Base-by-base conservation (phyloP, 1,140 invertebrate genomes). In the roundworm (Caenorhabditis elegans) region DNA sequence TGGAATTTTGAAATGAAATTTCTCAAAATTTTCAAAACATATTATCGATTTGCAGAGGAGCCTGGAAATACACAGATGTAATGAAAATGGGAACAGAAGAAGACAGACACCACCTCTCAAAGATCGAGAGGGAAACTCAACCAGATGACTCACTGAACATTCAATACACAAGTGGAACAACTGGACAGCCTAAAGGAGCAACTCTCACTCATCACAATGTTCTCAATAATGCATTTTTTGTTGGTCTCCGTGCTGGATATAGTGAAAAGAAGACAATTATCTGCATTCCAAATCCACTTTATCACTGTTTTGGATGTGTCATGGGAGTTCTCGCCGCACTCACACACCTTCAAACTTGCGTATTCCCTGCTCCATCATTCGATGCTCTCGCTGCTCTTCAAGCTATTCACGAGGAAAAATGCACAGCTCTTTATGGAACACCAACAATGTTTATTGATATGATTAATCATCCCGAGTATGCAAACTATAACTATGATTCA, bases 391-490 rank as follows among this genome's bases (percentile, higher is more conserved):
- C 92, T 22, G 93, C 93, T 0, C 85, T 95, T 15, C 90, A 88
- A 43, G 85, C 87, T 5, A 85, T 88, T 31, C 82, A 88, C 43
- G 87, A 88, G 46, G 88, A 89, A 80, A 84, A 79, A 87, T 95
- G 95, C 86, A 93, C 93, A 2, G 89, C 94, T 6, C 90, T 95
- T 17, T 95, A 94, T 86, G 96, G 96, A 15, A 98, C 96, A 0
- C 97, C 97, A 4, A 98, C 96, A 0, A 98, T 99, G 96, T 96
- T 94, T 89, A 94, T 97, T 77, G 95, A 98, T 89, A 91, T 95
- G 78, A 86, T 95, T 47, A 89, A 87, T 34, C 89, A 90, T 84
- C 82, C 85, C 10, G 85, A 90, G 36, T 89, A 84, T 53, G 24
- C 48, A 13, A 79, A 86, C 36, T 89, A 85, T 48, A 86, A 89